Base-by-base conservation (phyloP, 2,888 invertebrate species). In the Galerucella pusilla region DNA sequence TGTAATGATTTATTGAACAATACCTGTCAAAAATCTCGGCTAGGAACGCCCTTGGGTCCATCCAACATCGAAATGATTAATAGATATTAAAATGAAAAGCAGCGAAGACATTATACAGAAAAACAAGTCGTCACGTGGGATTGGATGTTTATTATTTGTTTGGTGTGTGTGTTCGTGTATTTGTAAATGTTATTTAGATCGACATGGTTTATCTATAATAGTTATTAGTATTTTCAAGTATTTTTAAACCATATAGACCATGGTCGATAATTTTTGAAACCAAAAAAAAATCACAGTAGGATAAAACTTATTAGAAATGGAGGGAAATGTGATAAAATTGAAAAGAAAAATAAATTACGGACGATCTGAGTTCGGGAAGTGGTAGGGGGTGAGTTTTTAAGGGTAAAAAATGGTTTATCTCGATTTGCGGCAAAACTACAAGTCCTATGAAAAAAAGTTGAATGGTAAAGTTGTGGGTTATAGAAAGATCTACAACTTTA, bases 21-120 rank as follows among this genome's bases (percentile, higher is more conserved):
- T 72, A 72, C 66, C 72, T 72, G 72, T 72, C 72, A 72, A 72
- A 72, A 72, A 72, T 72, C 72, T 72, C 45, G 72, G 49, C 72
- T 66, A 66, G 72, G 66, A 72, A 72, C 72, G 72, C 72, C 72
- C 72, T 72, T 72, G 72, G 72, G 66, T 72, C 72, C 66, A 72
- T 72, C 72, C 72, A 59, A 72, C 66, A 66, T 66, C 52, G 12
- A 66, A 72, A 72, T 72, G 72, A 72, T 72, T 72, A 72, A 72
- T 72, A 72, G 72, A 67, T 72, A 72, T 72, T 72, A 72, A 72
- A 72, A 72, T 66, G 66, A 72, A 72, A 49, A 66, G 49, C 20
- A 66, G 66, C 72, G 49, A 72, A 67, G 65, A 71, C 54, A 54
- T 65, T 66, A 46, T 20, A 72, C 52, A 66, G 60, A 67, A 66